A percentile compares a stretch with the other conserved stretches of the same genome.
Evolutionary conservation across 2,113 vertebrate genomes (phyloP).

Genomic region (Mastomys natalensis): DNA sequence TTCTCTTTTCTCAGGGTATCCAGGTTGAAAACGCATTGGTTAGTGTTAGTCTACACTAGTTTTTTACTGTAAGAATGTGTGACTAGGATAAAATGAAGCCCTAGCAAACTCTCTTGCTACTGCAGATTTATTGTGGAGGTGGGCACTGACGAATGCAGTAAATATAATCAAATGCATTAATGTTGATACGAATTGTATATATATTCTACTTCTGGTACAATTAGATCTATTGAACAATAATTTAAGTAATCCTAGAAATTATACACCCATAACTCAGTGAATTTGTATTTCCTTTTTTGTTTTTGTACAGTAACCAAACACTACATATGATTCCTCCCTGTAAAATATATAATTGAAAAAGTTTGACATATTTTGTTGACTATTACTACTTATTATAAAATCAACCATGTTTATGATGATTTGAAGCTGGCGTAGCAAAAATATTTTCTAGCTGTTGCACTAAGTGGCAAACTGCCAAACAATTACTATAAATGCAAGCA

Average conservation of each 20-base stretch:
- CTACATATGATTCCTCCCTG: not conserved
- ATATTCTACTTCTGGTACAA: conserved; percentile 58
- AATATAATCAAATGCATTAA: not conserved
- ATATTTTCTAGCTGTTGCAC: conserved; percentile 73
- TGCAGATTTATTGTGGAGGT: not conserved
- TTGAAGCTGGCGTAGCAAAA: conserved; percentile 53
- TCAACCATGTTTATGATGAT: conserved; percentile 77
- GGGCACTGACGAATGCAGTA: accelerated
- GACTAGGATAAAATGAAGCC: not conserved
- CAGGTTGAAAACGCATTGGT: not conserved
- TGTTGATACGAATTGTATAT: not conserved
- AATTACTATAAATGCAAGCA: conserved; percentile 84
- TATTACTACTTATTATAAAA: conserved; percentile 83
- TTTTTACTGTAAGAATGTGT: not conserved
- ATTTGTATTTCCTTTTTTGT: conserved; percentile 76
- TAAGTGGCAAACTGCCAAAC: conserved; percentile 83
- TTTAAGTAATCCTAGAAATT: conserved; percentile 76
- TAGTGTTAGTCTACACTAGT: not conserved
- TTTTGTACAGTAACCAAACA: conserved; percentile 79
- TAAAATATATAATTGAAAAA: conserved; percentile 43
- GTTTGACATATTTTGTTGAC: conserved; percentile 76
- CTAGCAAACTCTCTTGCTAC: not conserved
- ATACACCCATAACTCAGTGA: conserved; percentile 72
- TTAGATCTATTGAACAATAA: conserved; percentile 83
- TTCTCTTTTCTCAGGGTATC: not conserved